A percentile compares a stretch with the other conserved stretches of the same genome.
phyloP scores from a whole-genome alignment of 2,797 vertebrate species.

The Molossus molossus region DNA sequence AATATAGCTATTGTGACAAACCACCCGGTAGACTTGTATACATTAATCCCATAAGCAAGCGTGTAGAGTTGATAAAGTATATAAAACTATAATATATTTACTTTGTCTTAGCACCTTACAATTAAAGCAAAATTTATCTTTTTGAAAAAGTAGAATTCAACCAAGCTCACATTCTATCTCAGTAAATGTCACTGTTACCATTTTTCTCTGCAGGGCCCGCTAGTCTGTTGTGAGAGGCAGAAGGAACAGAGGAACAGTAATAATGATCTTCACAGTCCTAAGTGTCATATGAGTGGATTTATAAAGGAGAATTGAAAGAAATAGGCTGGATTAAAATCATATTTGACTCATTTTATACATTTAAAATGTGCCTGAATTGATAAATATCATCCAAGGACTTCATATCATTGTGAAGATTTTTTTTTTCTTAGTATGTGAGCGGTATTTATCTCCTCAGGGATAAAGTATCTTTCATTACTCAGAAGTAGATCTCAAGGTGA shows the following conservation, averaged over 20 bases:
- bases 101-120: not conserved
- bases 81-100: not conserved
- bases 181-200: not conserved
- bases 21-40: not conserved
- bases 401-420: not conserved
- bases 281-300: not conserved
- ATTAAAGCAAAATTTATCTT: not conserved
- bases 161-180: not conserved
- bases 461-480: not conserved
- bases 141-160: slow-evolving; percentile 30
- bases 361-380: not conserved
- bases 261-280: not conserved
- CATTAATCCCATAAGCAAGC: not conserved
- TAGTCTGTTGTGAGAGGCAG: not conserved
- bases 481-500: slow-evolving; percentile 37
- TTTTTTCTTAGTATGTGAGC: not conserved
- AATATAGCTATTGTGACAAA: not conserved
- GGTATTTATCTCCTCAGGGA: slow-evolving; percentile 62
- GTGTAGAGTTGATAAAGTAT: not conserved
- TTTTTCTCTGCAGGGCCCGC: not conserved
- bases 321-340: not conserved
- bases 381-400: not conserved
- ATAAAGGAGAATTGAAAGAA: not conserved
- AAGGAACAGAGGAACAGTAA: not conserved
- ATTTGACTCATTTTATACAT: slow-evolving; percentile 39